Conservation (phyloP, 2,888 invertebrate genomes). For the Elysia crispata region DNA sequence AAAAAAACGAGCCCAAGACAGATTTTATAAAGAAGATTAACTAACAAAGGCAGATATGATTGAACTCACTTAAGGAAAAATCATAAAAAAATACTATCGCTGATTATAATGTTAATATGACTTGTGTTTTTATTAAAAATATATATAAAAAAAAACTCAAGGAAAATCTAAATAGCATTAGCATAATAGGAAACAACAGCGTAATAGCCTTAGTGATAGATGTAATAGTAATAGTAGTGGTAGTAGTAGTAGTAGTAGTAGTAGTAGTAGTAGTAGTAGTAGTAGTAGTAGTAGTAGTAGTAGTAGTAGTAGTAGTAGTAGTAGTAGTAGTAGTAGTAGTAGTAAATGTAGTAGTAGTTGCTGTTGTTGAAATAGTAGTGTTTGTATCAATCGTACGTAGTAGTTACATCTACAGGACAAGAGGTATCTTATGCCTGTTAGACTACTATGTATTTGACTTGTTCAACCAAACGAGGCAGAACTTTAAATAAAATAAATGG, state of each 20-base stretch:
- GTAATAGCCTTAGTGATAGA: background rate
- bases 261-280: constrained; percentile 19
- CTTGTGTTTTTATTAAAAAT: too few relatives aligned
- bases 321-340: constrained; percentile 9
- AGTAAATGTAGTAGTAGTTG: constrained; percentile 2
- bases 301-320: constrained; percentile 5
- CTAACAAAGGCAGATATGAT: too few relatives aligned
- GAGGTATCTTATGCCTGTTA: background rate
- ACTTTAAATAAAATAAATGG: too few relatives aligned
- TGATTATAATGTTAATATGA: too few relatives aligned
- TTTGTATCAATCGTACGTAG: background rate
- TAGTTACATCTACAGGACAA: background rate
- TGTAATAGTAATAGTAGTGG: background rate
- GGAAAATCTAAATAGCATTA: background rate
- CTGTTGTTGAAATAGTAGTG: background rate
- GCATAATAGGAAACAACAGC: background rate
- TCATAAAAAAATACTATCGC: too few relatives aligned
- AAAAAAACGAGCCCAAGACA: too few relatives aligned
- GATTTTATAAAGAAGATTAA: too few relatives aligned
- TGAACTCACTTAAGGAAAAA: too few relatives aligned
- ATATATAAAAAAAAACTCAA: background rate
- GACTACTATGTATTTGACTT: too few relatives aligned
- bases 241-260: constrained; percentile 19
- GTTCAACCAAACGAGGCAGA: too few relatives aligned
- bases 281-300: constrained; percentile 7